phyloP scores from a whole-genome alignment of 1,140 invertebrate genomes.

The Microplitis demolitor region DNA sequence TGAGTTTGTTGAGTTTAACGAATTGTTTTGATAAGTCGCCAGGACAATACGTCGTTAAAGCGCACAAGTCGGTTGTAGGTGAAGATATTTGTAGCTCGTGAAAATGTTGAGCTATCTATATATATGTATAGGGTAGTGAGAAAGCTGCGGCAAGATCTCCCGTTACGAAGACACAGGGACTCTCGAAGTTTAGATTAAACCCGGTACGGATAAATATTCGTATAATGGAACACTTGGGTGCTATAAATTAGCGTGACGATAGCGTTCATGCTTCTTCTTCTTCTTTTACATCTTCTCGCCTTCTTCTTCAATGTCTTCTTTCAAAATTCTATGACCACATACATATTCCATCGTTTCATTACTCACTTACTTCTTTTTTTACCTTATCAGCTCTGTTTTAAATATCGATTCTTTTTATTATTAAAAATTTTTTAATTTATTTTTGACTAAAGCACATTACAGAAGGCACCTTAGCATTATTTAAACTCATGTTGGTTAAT shows the following conservation, averaged over 20 bases:
- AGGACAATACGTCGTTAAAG: slow-evolving; percentile 61
- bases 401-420: too few species aligned
- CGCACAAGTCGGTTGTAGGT: slow-evolving; percentile 39
- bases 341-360: too few species aligned
- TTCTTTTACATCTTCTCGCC: slow-evolving; percentile 13
- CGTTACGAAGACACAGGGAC: slow-evolving; percentile 39
- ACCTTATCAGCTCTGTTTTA: too few species aligned
- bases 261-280: slow-evolving; percentile 33
- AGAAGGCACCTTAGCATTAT: too few species aligned
- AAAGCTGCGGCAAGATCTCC: slow-evolving; percentile 17
- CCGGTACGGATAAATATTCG: slow-evolving; percentile 63
- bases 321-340: neutral
- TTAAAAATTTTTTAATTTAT: too few species aligned
- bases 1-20: slow-evolving; percentile 41
- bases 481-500: too few species aligned
- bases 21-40: slow-evolving; percentile 60
- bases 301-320: slow-evolving; percentile 27
- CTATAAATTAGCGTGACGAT: slow-evolving; percentile 60
- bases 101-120: neutral
- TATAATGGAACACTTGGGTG: slow-evolving; percentile 61
- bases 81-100: too few species aligned
- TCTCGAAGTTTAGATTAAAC: slow-evolving; percentile 63
- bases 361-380: too few species aligned
- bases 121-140: slow-evolving; percentile 16
- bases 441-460: too few species aligned